Evolutionary conservation across 1,140 invertebrate genomes (phyloP).

Genomic region (Battus philenor): DNA sequence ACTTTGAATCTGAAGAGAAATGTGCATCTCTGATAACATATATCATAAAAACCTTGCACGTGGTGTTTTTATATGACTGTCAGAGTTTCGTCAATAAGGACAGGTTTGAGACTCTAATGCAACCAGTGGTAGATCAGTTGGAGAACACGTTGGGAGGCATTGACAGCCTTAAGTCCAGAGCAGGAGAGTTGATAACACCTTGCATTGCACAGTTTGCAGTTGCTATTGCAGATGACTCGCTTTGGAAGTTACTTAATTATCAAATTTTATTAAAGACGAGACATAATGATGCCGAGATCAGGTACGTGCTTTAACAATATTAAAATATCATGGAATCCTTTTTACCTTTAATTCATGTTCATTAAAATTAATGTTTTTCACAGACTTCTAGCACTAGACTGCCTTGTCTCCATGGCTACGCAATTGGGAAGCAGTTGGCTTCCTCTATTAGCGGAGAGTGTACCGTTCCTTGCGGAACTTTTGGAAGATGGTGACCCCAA

Average conservation of each 20-base stretch:
- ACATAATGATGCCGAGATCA: slow-evolving; percentile 80
- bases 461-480: slow-evolving; percentile 89
- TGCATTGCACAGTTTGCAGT: slow-evolving; percentile 89
- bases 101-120: slow-evolving; percentile 88
- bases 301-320: too few species aligned
- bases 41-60: slow-evolving; percentile 84
- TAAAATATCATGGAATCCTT: too few species aligned
- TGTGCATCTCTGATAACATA: slow-evolving; percentile 79
- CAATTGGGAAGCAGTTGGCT: slow-evolving; percentile 90
- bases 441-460: slow-evolving; percentile 87
- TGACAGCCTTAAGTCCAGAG: slow-evolving; percentile 77
- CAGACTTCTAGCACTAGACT: slow-evolving; percentile 75
- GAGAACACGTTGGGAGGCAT: slow-evolving; percentile 86
- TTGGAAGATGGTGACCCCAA: slow-evolving; percentile 88
- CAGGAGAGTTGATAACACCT: slow-evolving; percentile 81
- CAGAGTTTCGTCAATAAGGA: slow-evolving; percentile 90
- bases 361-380: too few species aligned
- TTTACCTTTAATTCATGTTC: too few species aligned
- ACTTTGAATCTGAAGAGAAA: slow-evolving; percentile 74
- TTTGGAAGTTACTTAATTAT: slow-evolving; percentile 93
- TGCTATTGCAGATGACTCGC: slow-evolving; percentile 87
- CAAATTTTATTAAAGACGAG: slow-evolving; percentile 92
- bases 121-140: slow-evolving; percentile 91
- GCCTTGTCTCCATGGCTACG: slow-evolving; percentile 82
- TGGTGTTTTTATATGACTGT: slow-evolving; percentile 89